phyloP scores from a whole-genome alignment of 2,888 invertebrate species.

The Orthonevra nobilis region DNA sequence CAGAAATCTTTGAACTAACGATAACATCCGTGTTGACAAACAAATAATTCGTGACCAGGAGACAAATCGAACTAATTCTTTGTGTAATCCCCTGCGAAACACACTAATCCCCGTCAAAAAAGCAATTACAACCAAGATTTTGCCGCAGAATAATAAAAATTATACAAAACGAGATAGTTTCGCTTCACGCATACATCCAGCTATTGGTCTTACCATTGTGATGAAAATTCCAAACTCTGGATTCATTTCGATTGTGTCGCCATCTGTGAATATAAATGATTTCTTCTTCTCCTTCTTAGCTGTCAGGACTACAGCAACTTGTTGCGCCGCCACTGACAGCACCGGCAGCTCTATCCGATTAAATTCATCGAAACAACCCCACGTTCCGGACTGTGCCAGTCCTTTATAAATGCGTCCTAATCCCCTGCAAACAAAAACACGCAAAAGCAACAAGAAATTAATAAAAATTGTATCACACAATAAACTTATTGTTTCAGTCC shows the following conservation, averaged over 20 bases:
- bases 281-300: slow-evolving; percentile 97
- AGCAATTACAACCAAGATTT: too few species aligned
- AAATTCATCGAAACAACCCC: slow-evolving; percentile 99
- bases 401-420: slow-evolving; percentile 97
- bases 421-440: slow-evolving; percentile 82
- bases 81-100: too few species aligned
- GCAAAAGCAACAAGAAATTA: too few species aligned
- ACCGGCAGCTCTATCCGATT: slow-evolving; percentile 97
- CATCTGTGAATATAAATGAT: slow-evolving; percentile 95
- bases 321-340: slow-evolving; percentile 96
- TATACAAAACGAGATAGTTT: too few species aligned
- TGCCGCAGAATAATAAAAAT: too few species aligned
- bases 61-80: too few species aligned
- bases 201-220: slow-evolving; percentile 93
- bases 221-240: slow-evolving; percentile 98
- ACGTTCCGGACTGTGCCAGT: slow-evolving; percentile 95
- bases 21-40: too few species aligned
- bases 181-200: too few species aligned
- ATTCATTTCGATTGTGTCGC: slow-evolving; percentile 95
- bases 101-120: too few species aligned
- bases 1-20: too few species aligned
- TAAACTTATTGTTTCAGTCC: slow-evolving; percentile 29
- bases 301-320: slow-evolving; percentile 94
- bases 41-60: too few species aligned
- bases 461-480: slow-evolving; percentile 56